Percentiles rank a stretch among this genome's conserved stretches.
Evolutionary conservation across 2,888 invertebrate species (phyloP).

Genomic region (Chydorus sphaericus): DNA sequence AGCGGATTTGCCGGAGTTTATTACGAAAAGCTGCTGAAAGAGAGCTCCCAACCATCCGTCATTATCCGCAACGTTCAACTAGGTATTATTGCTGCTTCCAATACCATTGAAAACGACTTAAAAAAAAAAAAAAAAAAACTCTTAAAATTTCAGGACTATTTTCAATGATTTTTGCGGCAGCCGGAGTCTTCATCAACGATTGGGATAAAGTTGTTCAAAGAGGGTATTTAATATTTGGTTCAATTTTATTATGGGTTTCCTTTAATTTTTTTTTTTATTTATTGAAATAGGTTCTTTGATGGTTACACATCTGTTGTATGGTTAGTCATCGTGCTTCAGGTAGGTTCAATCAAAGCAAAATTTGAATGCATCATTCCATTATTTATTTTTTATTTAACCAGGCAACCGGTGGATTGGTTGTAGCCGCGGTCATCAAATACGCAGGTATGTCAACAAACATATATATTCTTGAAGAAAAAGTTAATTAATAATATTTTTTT

Average conservation of each 20-base stretch:
- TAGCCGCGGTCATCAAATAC: constrained; percentile 39
- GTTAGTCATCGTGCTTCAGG: constrained; percentile 33
- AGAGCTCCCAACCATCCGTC: constrained; percentile 28
- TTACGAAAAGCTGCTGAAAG: constrained; percentile 38
- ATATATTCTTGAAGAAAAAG: too few relatives aligned
- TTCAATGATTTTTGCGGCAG: constrained; percentile 30
- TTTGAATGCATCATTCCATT: neutral
- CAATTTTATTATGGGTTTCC: too few relatives aligned
- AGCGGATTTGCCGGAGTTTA: constrained; percentile 40
- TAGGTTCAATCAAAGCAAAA: constrained; percentile 18
- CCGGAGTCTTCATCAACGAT: constrained; percentile 30
- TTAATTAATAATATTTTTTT: neutral
- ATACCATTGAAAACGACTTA: neutral
- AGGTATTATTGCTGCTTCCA: constrained; percentile 23
- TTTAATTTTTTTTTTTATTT: too few relatives aligned
- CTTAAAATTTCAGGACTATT: constrained; percentile 28
- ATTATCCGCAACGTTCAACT: constrained; percentile 37
- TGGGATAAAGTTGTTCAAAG: constrained; percentile 26
- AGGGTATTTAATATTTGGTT: too few relatives aligned
- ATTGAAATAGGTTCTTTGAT: too few relatives aligned
- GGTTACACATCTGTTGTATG: constrained; percentile 34
- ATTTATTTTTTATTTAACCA: constrained; percentile 21
- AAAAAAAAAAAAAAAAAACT: neutral
- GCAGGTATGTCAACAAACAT: too few relatives aligned
- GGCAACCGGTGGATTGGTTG: constrained; percentile 36